These are phyloP conservation scores for Melanchra persicariae DNA, from an alignment of 2,888 invertebrate genomes.

Conservation along the genomic window DNA sequence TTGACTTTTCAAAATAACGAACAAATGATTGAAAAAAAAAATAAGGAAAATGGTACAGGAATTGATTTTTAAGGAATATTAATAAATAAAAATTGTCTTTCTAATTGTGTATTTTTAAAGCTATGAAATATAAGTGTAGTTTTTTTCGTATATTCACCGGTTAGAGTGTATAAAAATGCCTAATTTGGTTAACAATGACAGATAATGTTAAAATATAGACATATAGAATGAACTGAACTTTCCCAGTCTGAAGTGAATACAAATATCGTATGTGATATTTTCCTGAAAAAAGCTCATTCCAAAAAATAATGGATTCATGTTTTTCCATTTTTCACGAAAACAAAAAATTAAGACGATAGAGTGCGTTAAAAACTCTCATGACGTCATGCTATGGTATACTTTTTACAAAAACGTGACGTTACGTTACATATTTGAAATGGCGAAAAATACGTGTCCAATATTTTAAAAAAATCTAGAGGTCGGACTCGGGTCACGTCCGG, in stretches of 20 bases:
- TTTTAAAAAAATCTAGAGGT: no score
- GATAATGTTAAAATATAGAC: neutral
- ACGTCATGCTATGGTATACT: no score
- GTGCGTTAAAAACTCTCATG: no score
- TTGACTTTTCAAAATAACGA: conserved; percentile 1
- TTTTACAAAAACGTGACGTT: no score
- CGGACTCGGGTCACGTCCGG: no score
- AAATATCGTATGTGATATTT: no score
- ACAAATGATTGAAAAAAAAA: neutral
- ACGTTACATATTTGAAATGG: no score
- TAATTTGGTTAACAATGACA: neutral
- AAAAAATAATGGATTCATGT: no score
- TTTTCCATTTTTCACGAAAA: no score
- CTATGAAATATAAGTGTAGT: neutral
- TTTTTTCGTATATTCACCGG: conserved; percentile 16
- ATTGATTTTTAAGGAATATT: conserved; percentile 39
- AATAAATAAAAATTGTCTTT: neutral
- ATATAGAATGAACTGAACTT: neutral
- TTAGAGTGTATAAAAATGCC: neutral
- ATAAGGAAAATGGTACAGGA: conserved; percentile 22
- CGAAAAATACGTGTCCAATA: no score
- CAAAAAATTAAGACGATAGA: no score
- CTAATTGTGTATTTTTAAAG: conserved; percentile 10
- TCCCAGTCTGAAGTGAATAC: neutral
- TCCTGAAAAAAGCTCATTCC: no score